A percentile compares a stretch with the other conserved stretches of the same genome.
Conservation (phyloP, 2,888 invertebrate species). For the Caenorhabditis drosophilae region DNA sequence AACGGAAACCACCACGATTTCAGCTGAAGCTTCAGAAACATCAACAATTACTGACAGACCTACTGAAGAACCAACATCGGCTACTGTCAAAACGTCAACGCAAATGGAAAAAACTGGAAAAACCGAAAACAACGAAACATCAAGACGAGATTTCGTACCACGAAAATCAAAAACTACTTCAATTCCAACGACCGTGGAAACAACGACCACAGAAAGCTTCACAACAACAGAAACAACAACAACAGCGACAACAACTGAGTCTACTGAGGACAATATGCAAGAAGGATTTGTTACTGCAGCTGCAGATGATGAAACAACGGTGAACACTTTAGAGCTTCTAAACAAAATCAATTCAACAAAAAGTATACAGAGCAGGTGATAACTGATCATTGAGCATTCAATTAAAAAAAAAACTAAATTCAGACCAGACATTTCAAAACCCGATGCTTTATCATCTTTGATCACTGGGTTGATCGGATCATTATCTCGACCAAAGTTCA, state of each 20-base stretch:
- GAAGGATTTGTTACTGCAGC: not conserved
- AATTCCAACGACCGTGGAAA: not conserved
- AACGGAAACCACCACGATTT: conserved; percentile 6
- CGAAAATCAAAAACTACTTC: not conserved
- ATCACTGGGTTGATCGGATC: conserved; percentile 43
- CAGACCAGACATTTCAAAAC: conserved; percentile 30
- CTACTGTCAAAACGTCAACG: no score
- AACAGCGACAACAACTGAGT: not conserved
- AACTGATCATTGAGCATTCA: no score
- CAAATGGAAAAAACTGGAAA: no score
- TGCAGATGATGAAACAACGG: conserved; percentile 10
- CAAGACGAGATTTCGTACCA: not conserved
- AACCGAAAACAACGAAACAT: not conserved
- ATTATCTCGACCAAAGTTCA: no score
- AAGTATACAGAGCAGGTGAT: conserved; percentile 1
- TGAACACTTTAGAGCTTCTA: conserved; percentile 23
- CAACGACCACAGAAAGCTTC: no score
- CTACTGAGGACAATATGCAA: not conserved
- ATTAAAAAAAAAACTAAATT: not conserved
- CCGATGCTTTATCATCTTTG: conserved; percentile 38
- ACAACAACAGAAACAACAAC: conserved; percentile 5
- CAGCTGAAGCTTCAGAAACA: not conserved
- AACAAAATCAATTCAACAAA: conserved; percentile 30
- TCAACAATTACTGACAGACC: no score
- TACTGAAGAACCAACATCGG: no score